Evolutionary conservation across 2,797 vertebrate species (phyloP), one percentile per base, ranked within the genome.

Genomic region (Neoniphon sammara): DNA sequence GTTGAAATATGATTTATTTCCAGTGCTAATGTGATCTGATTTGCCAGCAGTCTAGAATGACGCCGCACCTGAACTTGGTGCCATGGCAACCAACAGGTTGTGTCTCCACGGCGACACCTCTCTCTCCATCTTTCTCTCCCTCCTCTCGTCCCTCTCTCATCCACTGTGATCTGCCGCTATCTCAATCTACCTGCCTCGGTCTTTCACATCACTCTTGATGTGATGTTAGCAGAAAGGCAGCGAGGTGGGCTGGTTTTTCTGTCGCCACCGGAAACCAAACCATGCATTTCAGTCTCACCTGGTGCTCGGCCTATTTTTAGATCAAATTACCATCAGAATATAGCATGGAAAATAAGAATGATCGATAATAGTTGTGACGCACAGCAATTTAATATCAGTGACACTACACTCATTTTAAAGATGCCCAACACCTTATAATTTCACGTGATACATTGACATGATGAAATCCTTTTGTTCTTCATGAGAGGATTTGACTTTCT

Each of bases 21-120:
- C 4, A 39, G 11, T 42, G 39, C 12, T 78, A 66, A 82, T 77
- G 64, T 73, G 47, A 53, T 77, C 70, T 56, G 82, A 74, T 30
- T 70, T 2, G 31, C n/a, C 34, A 20, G 27, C 75, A 59, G 67
- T 81, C 76, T 80, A 62, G 67, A 61, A 58, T 61, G 73, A 75
- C 0, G 66, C 62, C 73, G 79, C 66, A 50, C 63, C 78, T 81
- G 76, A 82, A 69, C 63, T 68, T 44, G 87, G 88, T 87, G 73
- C 88, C 53, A 85, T 88, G 76, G 83, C 66, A 89, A 91, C 90
- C 46, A 21, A 47, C 75, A 65, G 31, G 60, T 80, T 78, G 70
- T n/a, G 27, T 56, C 42, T 52, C 56, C 5, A 27, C n/a, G 42
- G 56, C 6, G 63, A 46, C 31, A 31, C 57, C 66, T 69, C 20